Conservation (phyloP, 2,888 invertebrate species). For the Cataglyphis albicans region DNA sequence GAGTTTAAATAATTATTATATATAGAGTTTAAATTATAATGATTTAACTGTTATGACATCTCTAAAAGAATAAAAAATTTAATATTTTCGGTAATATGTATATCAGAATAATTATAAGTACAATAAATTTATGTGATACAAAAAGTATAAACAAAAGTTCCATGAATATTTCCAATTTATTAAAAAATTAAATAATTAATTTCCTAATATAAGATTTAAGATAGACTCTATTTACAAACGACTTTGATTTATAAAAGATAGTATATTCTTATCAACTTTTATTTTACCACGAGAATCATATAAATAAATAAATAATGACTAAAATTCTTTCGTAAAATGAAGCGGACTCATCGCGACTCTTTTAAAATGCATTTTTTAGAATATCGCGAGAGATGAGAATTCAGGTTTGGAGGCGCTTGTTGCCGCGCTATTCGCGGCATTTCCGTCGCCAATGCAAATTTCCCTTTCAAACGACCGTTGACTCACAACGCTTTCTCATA, state of each 20-base stretch:
- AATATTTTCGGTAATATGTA: neutral
- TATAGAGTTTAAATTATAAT: neutral
- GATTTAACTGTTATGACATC: neutral
- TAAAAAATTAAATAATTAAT: neutral
- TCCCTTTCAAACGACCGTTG: slow-evolving; percentile 2
- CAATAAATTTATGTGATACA: neutral
- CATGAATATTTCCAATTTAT: neutral
- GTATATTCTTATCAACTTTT: neutral
- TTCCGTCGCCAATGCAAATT: slow-evolving; percentile 44
- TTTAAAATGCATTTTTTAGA: neutral
- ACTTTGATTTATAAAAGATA: neutral
- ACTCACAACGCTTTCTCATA: slow-evolving; percentile 2
- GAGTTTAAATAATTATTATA: too few species aligned
- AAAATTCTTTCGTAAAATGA: neutral
- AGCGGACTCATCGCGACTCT: neutral
- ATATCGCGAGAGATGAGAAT: slow-evolving; percentile 9
- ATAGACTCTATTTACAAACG: neutral
- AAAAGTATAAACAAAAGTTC: neutral
- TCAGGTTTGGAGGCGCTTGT: neutral
- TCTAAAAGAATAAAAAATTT: neutral
- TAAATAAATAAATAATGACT: neutral
- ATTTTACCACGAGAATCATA: neutral
- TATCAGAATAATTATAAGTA: too few species aligned
- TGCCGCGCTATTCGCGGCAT: slow-evolving; percentile 18
- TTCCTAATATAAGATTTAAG: neutral